Base-by-base conservation (phyloP, 2,888 invertebrate species). In the Lepidocyrtinus sp. region DNA sequence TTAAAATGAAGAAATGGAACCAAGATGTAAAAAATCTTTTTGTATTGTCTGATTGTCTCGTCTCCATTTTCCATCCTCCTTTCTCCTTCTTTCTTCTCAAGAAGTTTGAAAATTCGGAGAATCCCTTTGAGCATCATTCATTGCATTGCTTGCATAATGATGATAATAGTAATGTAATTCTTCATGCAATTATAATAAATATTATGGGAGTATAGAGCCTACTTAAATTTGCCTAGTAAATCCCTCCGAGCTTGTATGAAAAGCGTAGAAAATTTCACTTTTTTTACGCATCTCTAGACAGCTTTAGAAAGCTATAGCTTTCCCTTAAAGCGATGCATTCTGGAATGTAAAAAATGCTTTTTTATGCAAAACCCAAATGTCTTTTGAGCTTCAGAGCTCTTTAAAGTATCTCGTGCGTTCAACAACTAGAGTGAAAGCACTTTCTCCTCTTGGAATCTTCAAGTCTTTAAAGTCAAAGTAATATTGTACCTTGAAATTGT, bases 111-210 rank as follows among this genome's bases (percentile, higher is more conserved):
- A 71, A 61, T 59, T 45, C 45, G 71, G 15, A 17, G 67, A 59
- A 50, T 65, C 67, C 27, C 27, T 67, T 55, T 67, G 17, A 61
- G 63, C 65, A 74, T 74, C 74, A 59, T 55, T n/a, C 21, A 61
- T 15, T 69, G 3, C 46, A 46, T 69, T n/a, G n/a, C n/a, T 17
- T 75, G 75, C 45, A 68, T 75, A 62, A 36, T 74, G 64, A 72
- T 65, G 68, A 72, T 72, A 74, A 55, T 36, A 19, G 25, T 69
- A 62, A 36, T 25, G 61, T 75, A 63, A 75, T 69, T 75, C 61
- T 75, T 69, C 24, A 75, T 69, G 69, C 75, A 75, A 75, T 75
- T 75, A 75, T 75, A 75, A 69, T 75, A 75, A 75, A 75, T 75
- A 75, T 75, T 75, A 25, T 69, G 61, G 26, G 21, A 21, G 46